A percentile compares a stretch with the other conserved stretches of the same genome.
Conservation (phyloP, 1,140 invertebrate species). For the silkworm (Bombyx mori) region DNA sequence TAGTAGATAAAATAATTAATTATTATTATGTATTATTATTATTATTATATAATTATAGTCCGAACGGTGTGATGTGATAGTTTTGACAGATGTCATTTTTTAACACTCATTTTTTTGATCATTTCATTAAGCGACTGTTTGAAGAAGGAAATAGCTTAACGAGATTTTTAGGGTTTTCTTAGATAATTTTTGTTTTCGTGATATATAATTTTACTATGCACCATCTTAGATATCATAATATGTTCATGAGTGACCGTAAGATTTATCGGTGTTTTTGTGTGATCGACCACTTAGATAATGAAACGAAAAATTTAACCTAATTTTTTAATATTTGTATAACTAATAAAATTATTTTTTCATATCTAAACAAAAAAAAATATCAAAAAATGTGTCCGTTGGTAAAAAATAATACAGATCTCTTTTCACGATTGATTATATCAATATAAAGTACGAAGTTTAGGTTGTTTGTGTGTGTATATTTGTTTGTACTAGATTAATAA, state of each 20-base stretch:
- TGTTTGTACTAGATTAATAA: conserved; percentile 54
- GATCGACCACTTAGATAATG: not conserved
- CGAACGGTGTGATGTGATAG: not conserved
- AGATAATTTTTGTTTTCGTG: no score
- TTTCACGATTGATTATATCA: conserved; percentile 13
- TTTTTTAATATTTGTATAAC: no score
- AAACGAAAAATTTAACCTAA: not conserved
- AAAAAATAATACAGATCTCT: conserved; percentile 32
- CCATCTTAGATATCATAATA: no score
- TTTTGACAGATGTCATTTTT: conserved; percentile 1
- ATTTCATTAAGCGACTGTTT: no score
- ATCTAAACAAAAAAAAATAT: not conserved
- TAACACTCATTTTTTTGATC: not conserved
- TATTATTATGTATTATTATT: conserved; percentile 15
- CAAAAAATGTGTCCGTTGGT: no score
- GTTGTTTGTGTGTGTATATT: conserved; percentile 61
- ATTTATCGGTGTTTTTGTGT: conserved; percentile 1
- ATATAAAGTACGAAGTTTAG: conserved; percentile 18
- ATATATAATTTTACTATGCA: no score
- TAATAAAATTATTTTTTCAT: no score
- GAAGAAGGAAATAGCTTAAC: no score
- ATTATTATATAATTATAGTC: conserved; percentile 29
- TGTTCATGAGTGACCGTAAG: no score
- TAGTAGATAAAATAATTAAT: conserved; percentile 51
- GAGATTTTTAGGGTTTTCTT: no score